Evolutionary conservation across 1,140 invertebrate species (phyloP), one percentile per base, ranked within the genome.

Genomic region (Diorhabda carinulata): DNA sequence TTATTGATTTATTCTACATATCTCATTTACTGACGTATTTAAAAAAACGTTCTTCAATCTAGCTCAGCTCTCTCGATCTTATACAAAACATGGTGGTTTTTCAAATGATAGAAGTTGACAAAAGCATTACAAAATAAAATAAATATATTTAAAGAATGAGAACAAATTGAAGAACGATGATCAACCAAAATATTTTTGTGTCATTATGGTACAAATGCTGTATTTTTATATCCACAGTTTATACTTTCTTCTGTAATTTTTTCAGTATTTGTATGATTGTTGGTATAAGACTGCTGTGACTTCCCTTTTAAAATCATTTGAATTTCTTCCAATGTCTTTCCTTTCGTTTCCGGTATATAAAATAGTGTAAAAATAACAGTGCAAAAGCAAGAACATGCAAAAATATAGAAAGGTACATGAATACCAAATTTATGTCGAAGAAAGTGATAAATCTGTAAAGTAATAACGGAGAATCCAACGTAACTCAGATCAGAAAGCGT

Each of bases 291-390:
- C 25, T 25, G 47, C 6, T 52, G n/a, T n/a, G n/a, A 52, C 43
- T 43, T 43, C 5, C 75, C 76, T 64, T 79, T 79, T 10, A 81
- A 70, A n/a, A 80, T 73, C 40, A 77, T 71, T 74, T 88, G 87
- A 70, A 94, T 91, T 78, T 93, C 87, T 65, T 93, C 90, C n/a
- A 93, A 80, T 3, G 84, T 86, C 75, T 89, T 91, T 0, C 91
- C 91, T 80, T 92, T 92, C 0, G 92, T 94, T 81, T 94, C 92
- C 0, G 91, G 90, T 7, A 93, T 84, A 52, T 90, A 78, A 47
- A 87, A 79, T n/a, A 84, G 82, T 6, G 90, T 84, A 72, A 93
- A 89, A 2, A 88, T 67, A 7, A 66, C 80, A 25, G 69, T 70
- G 47, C 64, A 61, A 9, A 70, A 68, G 5, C 60, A 64, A 4